Base-by-base conservation (phyloP, 2,113 vertebrate species). In the Sylvietta virens region DNA sequence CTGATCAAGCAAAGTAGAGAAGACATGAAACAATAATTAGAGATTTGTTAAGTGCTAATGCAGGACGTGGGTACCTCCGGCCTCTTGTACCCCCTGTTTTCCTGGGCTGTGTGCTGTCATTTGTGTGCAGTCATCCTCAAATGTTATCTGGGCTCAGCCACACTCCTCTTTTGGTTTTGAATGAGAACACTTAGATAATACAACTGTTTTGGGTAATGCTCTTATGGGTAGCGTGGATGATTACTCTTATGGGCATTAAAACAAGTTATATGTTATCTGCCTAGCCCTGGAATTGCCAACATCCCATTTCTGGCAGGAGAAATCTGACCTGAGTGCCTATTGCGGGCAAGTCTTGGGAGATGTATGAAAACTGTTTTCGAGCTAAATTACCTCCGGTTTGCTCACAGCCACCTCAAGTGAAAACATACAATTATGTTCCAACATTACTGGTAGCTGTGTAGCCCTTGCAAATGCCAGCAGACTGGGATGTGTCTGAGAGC, bases 341-440 rank as follows among this genome's bases (percentile, higher is more conserved):
- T 92, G 90, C 0, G 37, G 94, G 81, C 85, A 30, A 48, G 85
- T n/a, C 79, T 92, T 94, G 82, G 69, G 87, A 93, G 86, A 70
- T 84, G 93, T 83, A 42, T 74, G 88, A 86, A 95, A 95, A 82
- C 69, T 88, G 74, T 4, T 81, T 86, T 72, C 0, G 4, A 61
- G 72, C 69, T 88, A 74, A 95, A 94, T 94, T 88, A 92, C 80
- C 90, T 92, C 86, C 16, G 14, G 76, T 93, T 96, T 96, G 77
- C 92, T 93, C 86, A 60, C 80, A 74, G 80, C 86, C 81, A 93
- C 92, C 88, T 93, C 53, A 47, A 94, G 72, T 72, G 6, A 86
- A 86, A 96, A 91, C 80, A 84, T 84, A 3, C 53, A 54, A 93
- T 97, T 96, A 95, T 35, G 61, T 60, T 84, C 69, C 76, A 72